Evolutionary conservation across 2,113 vertebrate genomes (phyloP).

Genomic region (Theristicus caerulescens): DNA sequence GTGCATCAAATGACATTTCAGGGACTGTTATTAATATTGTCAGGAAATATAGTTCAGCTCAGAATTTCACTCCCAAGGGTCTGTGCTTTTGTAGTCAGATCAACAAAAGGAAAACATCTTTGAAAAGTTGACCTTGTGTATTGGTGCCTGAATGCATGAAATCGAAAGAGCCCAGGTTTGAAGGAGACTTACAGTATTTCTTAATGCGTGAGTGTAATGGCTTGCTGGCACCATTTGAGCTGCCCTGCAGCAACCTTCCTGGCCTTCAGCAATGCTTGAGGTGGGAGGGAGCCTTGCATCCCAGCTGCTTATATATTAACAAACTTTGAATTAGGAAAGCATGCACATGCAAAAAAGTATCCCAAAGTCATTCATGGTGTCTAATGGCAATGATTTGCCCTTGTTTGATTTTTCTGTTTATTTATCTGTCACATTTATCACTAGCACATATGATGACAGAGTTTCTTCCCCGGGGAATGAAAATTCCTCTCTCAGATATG

Average conservation of each 20-base stretch:
- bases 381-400: not conserved
- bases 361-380: not conserved
- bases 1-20: constrained; percentile 7
- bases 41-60: not conserved
- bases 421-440: not conserved
- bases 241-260: not conserved
- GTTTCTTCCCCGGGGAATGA: not conserved
- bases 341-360: not conserved
- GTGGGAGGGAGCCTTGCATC: not conserved
- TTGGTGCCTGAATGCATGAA: not conserved
- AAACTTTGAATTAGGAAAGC: not conserved
- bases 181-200: not conserved
- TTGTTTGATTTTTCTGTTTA: not conserved
- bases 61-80: not conserved
- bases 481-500: not conserved
- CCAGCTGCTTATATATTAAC: not conserved
- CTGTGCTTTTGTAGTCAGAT: not conserved
- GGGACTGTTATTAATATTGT: not conserved
- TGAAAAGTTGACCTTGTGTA: not conserved
- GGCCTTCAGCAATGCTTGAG: not conserved
- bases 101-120: not conserved
- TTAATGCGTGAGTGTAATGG: not conserved
- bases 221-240: not conserved
- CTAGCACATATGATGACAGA: not conserved
- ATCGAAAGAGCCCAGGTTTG: not conserved